Base-by-base conservation (phyloP, 2,888 invertebrate genomes). In the Scaptomyza reducta region DNA sequence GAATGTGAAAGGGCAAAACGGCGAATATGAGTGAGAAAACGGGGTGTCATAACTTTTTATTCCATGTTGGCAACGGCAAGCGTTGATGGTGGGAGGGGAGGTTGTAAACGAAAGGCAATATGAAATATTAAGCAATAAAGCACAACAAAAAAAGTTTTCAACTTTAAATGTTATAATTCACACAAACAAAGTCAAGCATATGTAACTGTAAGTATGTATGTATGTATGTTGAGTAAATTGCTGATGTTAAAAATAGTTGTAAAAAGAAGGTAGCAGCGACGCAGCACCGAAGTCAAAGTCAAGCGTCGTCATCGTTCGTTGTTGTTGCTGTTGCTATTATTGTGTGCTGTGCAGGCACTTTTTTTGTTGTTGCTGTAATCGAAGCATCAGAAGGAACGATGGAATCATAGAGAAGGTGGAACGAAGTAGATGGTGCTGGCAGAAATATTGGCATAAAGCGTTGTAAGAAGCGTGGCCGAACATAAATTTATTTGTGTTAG, bases 61-160 rank as follows among this genome's bases (percentile, higher is more conserved):
- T 49, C 3, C 1, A 10, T 68, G 63, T 74, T 69, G 71, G 73
- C 62, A 55, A 53, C 62, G 38, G 45, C 41, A 42, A 46, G 41
- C 55, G 46, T 40, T 49, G 41, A 4, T 10, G 27, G 45, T 10
- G 29, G 16, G 18, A 1, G 5, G 1, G 13, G 47, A 22, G 6
- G 22, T 10, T 6, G 49, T 47, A 10, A 2, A n/a, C 16, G 18
- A 25, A 31, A 22, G 55, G 53, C 59, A 73, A 74, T 77, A 70
- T 77, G 72, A 77, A 77, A 78, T 77, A 77, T 77, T 78, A 67
- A 77, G 79, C 75, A 78, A 77, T 75, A 77, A 78, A 78, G 56
- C 57, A 69, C 49, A 62, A 59, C 18, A 40, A 55, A 46, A 68
- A 68, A 69, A 58, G 53, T 74, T 74, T 74, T 73, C 51, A 58